Conservation (phyloP, 2,888 invertebrate genomes). For the Pyrrhia umbra region DNA sequence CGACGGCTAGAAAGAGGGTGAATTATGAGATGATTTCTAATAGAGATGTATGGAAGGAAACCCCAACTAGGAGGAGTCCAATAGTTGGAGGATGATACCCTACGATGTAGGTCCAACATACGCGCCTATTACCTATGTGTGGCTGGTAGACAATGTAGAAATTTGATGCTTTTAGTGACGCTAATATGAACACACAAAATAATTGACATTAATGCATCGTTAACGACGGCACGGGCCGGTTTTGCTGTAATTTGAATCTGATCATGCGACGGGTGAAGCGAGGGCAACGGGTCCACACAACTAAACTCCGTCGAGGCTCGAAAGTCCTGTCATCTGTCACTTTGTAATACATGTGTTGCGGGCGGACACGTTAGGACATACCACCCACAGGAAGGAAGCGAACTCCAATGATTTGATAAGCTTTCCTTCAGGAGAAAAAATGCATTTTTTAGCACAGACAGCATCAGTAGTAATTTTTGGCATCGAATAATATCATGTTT, state of each 20-base stretch:
- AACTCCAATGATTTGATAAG: slow-evolving; percentile 44
- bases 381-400: slow-evolving; percentile 65
- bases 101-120: too few species aligned
- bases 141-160: slow-evolving; percentile 34
- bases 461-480: slow-evolving; percentile 40
- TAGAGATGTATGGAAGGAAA: too few species aligned
- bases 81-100: too few species aligned
- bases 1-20: too few species aligned
- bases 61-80: too few species aligned
- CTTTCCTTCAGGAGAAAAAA: slow-evolving; percentile 18
- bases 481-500: slow-evolving; percentile 62
- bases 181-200: slow-evolving; percentile 58
- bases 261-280: slow-evolving; percentile 48
- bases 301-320: slow-evolving; percentile 56
- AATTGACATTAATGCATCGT: slow-evolving; percentile 75
- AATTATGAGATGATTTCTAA: too few species aligned
- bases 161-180: slow-evolving; percentile 36
- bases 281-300: slow-evolving; percentile 49
- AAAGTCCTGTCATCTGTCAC: slow-evolving; percentile 58
- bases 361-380: slow-evolving; percentile 17
- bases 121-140: too few species aligned
- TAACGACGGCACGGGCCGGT: slow-evolving; percentile 83
- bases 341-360: slow-evolving; percentile 37
- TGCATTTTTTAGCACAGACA: slow-evolving; percentile 2
- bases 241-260: slow-evolving; percentile 75